Evolutionary conservation across 2,888 invertebrate genomes (phyloP).

Genomic region (Erebia epiphron): DNA sequence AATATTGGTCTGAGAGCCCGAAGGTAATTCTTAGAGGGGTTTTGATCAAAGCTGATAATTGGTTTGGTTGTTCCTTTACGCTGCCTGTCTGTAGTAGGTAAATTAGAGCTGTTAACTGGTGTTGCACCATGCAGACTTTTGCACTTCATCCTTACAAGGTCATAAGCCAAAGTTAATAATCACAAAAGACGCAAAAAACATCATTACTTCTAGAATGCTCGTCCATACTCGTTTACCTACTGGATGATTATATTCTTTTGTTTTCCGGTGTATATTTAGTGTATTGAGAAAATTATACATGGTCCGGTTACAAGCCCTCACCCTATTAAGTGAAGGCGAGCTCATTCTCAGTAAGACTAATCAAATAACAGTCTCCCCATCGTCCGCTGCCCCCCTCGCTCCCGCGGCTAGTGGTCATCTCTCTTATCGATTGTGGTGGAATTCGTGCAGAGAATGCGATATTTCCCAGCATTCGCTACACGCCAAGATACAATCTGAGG

Average conservation of each 20-base stretch:
- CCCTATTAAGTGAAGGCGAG: constrained; percentile 81
- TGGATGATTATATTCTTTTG: constrained; percentile 40
- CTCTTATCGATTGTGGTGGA: constrained; percentile 83
- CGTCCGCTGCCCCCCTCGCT: constrained; percentile 54
- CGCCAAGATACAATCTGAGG: constrained; percentile 44
- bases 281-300: constrained; percentile 73
- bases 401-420: constrained; percentile 81
- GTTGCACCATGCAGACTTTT: too few relatives aligned
- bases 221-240: too few relatives aligned
- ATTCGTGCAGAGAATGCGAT: constrained; percentile 82
- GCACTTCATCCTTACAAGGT: too few relatives aligned
- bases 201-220: too few relatives aligned
- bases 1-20: too few relatives aligned
- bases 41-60: too few relatives aligned
- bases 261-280: constrained; percentile 56
- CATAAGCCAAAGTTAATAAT: too few relatives aligned
- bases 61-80: too few relatives aligned
- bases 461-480: constrained; percentile 75
- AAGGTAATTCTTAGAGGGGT: too few relatives aligned
- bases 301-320: constrained; percentile 80
- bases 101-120: too few relatives aligned
- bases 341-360: constrained; percentile 84
- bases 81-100: too few relatives aligned
- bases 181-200: too few relatives aligned
- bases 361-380: constrained; percentile 82